These are phyloP conservation scores for Heliangelus exortis DNA, from an alignment of 2,797 vertebrate species.

Conservation along the genomic window DNA sequence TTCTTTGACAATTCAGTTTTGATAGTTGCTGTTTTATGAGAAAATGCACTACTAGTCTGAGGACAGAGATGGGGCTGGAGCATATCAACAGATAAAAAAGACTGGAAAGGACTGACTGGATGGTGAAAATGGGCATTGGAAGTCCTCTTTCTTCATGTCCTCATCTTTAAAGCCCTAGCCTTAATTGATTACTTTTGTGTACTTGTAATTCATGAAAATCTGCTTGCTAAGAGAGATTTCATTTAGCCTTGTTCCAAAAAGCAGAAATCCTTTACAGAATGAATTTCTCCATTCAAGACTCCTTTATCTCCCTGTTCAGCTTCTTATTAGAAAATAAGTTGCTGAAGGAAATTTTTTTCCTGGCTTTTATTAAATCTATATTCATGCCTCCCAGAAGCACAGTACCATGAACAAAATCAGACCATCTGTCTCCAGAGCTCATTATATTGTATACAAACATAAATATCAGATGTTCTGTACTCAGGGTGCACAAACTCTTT, in stretches of 20 bases:
- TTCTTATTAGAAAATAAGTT: background rate
- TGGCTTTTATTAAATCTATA: background rate
- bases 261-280: background rate
- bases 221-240: background rate
- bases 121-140: accelerated
- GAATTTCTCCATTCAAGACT: background rate
- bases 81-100: background rate
- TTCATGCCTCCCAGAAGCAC: background rate
- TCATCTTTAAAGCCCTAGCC: background rate
- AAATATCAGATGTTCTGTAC: background rate
- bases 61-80: background rate
- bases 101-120: accelerated
- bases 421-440: background rate
- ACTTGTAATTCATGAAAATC: background rate
- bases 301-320: background rate
- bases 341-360: background rate
- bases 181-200: background rate
- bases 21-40: background rate
- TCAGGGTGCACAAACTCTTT: background rate
- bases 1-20: background rate
- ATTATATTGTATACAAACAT: background rate
- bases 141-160: background rate
- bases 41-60: background rate
- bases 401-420: background rate
- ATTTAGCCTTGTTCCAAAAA: background rate